phyloP scores from a whole-genome alignment of 1,140 invertebrate genomes.

The Paralvinella palmiformis region DNA sequence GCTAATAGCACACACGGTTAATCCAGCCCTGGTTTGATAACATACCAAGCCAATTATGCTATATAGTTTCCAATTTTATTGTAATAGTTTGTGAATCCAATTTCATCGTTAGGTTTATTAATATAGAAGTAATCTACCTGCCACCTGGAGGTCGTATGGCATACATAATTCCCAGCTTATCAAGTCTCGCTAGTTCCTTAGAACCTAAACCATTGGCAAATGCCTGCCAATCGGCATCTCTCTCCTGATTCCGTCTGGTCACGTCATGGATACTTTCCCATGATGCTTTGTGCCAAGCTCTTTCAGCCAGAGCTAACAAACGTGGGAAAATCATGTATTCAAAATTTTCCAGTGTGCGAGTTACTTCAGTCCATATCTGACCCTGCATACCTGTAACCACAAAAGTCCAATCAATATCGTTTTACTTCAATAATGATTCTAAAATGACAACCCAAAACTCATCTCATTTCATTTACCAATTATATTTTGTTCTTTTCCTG shows the following conservation, averaged over 20 bases:
- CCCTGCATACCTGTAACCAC: conserved; percentile 33
- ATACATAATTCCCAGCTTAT: conserved; percentile 30
- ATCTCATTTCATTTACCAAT: too few relatives aligned
- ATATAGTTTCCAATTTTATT: too few relatives aligned
- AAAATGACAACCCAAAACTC: too few relatives aligned
- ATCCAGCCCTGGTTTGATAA: too few relatives aligned
- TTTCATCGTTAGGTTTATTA: too few relatives aligned
- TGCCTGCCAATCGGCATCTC: conserved; percentile 32
- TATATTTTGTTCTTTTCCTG: too few relatives aligned
- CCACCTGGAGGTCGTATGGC: conserved; percentile 39
- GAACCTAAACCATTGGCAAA: conserved; percentile 36
- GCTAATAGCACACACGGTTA: too few relatives aligned
- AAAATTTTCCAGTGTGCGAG: conserved; percentile 27
- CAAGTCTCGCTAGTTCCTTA: conserved; percentile 33
- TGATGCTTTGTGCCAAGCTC: conserved; percentile 34
- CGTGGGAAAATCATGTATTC: conserved; percentile 37
- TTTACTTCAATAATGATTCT: too few relatives aligned
- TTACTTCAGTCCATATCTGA: conserved; percentile 34
- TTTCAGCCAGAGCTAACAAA: conserved; percentile 37
- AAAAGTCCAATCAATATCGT: too few relatives aligned
- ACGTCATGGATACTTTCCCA: conserved; percentile 26
- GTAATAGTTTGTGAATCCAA: too few relatives aligned
- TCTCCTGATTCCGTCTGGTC: neutral
- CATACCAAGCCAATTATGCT: too few relatives aligned
- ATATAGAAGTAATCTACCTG: conserved; percentile 29